Evolutionary conservation across 2,888 invertebrate genomes (phyloP).

Genomic region (Oscheius onirici): DNA sequence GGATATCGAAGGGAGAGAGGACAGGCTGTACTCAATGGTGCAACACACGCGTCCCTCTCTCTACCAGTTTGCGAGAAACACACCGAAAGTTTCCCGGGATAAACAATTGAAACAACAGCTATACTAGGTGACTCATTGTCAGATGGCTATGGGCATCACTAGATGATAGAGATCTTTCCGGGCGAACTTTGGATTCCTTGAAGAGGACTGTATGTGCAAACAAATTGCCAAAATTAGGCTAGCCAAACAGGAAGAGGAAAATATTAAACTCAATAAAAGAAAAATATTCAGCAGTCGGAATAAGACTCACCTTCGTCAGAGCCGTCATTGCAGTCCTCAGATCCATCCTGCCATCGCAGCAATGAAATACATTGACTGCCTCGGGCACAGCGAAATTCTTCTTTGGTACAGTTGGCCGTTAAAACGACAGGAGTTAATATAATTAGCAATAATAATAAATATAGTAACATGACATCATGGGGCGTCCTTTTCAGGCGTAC

Average conservation of each 20-base stretch:
- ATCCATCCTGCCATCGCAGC: conserved; percentile 62
- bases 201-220: no score
- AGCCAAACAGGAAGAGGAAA: background rate
- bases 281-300: no score
- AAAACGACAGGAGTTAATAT: background rate
- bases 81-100: background rate
- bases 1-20: background rate
- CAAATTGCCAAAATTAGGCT: background rate
- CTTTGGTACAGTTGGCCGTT: background rate
- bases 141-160: no score
- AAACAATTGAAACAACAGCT: background rate
- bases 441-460: conserved; percentile 17
- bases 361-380: conserved; percentile 50
- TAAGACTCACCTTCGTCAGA: conserved; percentile 63
- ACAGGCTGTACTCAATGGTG: background rate
- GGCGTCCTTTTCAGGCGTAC: conserved; percentile 21
- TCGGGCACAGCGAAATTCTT: conserved; percentile 47
- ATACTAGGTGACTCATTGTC: no score
- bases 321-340: conserved; percentile 67
- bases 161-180: no score
- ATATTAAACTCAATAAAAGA: background rate
- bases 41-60: background rate
- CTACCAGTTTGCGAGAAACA: background rate
- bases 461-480: conserved; percentile 25
- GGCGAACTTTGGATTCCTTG: background rate